Conservation (phyloP, 2,888 invertebrate genomes). For the Netelia virgata region DNA sequence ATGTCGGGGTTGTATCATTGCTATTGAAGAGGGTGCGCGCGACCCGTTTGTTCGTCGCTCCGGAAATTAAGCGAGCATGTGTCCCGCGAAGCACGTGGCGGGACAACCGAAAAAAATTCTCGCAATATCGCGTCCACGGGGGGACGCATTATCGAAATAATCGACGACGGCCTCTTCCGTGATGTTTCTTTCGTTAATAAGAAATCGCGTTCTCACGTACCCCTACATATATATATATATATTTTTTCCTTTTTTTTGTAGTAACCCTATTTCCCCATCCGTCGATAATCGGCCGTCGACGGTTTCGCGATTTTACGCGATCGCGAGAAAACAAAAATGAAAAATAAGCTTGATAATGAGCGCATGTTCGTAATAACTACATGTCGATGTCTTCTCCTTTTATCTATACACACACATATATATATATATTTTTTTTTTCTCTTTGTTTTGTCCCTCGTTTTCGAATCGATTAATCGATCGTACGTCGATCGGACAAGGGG, state of each 20-base stretch:
- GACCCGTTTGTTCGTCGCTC: neutral
- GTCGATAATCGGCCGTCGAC: conserved; percentile 19
- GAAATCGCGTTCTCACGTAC: conserved; percentile 14
- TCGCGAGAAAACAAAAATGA: neutral
- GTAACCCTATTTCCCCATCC: neutral
- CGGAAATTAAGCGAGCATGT: conserved; percentile 16
- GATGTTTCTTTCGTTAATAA: conserved; percentile 29
- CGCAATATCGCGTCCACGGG: conserved; percentile 11
- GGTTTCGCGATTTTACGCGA: conserved; percentile 25
- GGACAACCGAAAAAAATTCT: conserved; percentile 26
- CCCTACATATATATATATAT: too few relatives aligned
- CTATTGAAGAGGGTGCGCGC: conserved; percentile 27
- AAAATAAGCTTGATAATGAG: conserved; percentile 33
- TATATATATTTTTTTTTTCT: conserved; percentile 25
- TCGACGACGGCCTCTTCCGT: conserved; percentile 37
- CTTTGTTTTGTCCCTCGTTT: conserved; percentile 8
- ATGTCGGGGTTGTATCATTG: conserved; percentile 49
- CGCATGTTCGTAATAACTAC: conserved; percentile 33
- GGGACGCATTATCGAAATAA: conserved; percentile 14
- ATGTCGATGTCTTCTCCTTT: conserved; percentile 44
- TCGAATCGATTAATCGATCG: conserved; percentile 11
- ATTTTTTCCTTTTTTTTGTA: too few relatives aligned
- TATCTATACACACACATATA: conserved; percentile 15
- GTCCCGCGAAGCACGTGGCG: conserved; percentile 42
- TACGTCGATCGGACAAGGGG: conserved; percentile 18